Evolutionary conservation across 2,797 vertebrate species (phyloP), one percentile per base, ranked within the genome.

Genomic region (Chaetophractus vellerosus): DNA sequence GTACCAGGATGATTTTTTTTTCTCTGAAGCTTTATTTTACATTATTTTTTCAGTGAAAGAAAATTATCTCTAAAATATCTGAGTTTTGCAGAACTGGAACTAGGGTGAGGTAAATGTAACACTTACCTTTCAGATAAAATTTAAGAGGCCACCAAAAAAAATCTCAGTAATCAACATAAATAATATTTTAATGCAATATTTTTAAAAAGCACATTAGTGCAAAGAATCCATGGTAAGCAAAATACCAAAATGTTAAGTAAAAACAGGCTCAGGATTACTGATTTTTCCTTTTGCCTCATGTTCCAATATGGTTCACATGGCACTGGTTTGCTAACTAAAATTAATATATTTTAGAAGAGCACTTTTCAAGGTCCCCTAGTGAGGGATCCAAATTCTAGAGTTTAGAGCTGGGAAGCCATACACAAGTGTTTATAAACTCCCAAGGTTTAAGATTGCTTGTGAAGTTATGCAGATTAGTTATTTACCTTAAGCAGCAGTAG

Each of bases 31-130:
- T 80, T 85, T 66, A 68, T 36, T 90, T 75, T 86, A 18, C 8
- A 45, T 14, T 23, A 36, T 15, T 63, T 81, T 90, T 85, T 79
- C 21, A 28, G 52, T 38, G 38, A 80, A 69, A 93, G 50, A 88
- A n/a, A 90, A 66, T 31, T 24, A 59, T 26, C 9, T 85, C 90
- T 33, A 66, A 84, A 90, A 92, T 80, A 85, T 80, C 74, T 85
- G 59, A 5, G 19, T 83, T 69, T 38, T 16, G 10, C n/a, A 38
- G 57, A 18, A 18, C 63, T 52, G 11, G 18, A 6, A 71, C 21
- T 79, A 74, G 38, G 63, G 28, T 64, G 38, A 50, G 9, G 23
- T 15, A 12, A 92, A 24, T 11, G 1, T 84, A 18, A 9, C 50
- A 74, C 6, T 84, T 71, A 18, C 10, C 57, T 96, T 80, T 85